phyloP scores from a whole-genome alignment of 2,113 vertebrate species.

The Thoracochromis brauschi region DNA sequence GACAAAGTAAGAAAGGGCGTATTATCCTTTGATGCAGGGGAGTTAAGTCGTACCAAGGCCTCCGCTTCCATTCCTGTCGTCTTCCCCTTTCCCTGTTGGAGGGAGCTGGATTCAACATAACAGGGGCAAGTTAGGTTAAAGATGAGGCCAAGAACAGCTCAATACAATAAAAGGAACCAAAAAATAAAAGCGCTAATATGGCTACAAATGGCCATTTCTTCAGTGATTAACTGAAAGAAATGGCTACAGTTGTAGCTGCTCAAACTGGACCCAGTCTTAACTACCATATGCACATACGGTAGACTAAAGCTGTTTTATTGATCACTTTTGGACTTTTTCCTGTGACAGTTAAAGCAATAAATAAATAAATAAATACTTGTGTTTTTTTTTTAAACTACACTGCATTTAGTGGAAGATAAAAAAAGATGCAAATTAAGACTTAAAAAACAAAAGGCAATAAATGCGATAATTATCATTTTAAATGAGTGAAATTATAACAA shows the following conservation, averaged over 20 bases:
- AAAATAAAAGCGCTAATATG: not conserved
- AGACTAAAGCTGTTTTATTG: not conserved
- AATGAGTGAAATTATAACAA: not conserved
- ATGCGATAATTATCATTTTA: not conserved
- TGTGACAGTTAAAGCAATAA: not conserved
- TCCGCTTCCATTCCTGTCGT: not conserved
- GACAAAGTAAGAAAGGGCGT: conserved; percentile 28
- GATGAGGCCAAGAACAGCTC: not conserved
- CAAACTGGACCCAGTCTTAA: not conserved
- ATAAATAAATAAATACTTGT: not conserved
- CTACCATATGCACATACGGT: not conserved
- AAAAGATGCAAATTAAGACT: not conserved
- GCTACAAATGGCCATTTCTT: not conserved
- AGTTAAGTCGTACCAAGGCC: conserved; percentile 3
- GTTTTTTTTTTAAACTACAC: not conserved
- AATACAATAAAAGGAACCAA: not conserved
- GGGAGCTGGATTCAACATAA: not conserved
- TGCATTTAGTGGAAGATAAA: not conserved
- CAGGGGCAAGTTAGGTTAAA: not conserved
- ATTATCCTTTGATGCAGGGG: conserved; percentile 42
- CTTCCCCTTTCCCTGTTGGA: not conserved
- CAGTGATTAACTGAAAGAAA: not conserved
- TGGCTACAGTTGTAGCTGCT: not conserved
- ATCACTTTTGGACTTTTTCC: not conserved
- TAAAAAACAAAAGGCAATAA: not conserved